Base-by-base conservation (phyloP, 2,888 invertebrate species). In the Dryomyza anilis region DNA sequence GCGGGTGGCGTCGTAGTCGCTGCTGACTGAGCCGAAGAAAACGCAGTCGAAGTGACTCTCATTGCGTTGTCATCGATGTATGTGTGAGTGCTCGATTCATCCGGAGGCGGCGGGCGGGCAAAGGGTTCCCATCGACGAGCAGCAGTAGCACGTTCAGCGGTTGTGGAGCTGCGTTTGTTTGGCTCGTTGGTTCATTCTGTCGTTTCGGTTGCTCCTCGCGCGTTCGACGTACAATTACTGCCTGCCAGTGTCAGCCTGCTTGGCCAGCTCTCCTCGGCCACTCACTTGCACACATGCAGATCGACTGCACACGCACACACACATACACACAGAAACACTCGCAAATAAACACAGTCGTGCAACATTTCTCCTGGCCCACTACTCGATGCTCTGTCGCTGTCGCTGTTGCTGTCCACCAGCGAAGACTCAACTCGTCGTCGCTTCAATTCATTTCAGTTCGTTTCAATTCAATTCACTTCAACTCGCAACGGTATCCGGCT, bases 191-290 rank as follows among this genome's bases (percentile, higher is more conserved):
- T 71, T 76, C 76, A 77, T 76, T 76, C 77, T 75, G 74, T 76
- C 74, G 76, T 75, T 71, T 76, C 77, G 76, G 72, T 75, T 77
- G 77, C 75, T 76, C 77, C 75, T 76, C 75, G 77, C 74, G 70
- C 76, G 75, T 75, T 74, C 74, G 75, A 70, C 39, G 19, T n/a
- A n/a, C n/a, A n/a, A n/a, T n/a, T n/a, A n/a, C n/a, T n/a, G n/a
- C n/a, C 14, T 48, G 57, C 14, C 8, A 43, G n/a, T n/a, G 39
- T 57, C 43, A 33, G 21, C 25, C 33, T 33, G 48, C 39, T 16
- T 39, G 39, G n/a, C n/a, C n/a, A n/a, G n/a, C n/a, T n/a, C 7
- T 39, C 39, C 39, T 50, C 48, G 5, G 48, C 21, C 48, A 50
- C 2, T 50, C 48, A 23, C n/a, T 43, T 23, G 25, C 56, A 36